Evolutionary conservation across 2,888 invertebrate genomes (phyloP).

Genomic region (Drosophila acutilabella): DNA sequence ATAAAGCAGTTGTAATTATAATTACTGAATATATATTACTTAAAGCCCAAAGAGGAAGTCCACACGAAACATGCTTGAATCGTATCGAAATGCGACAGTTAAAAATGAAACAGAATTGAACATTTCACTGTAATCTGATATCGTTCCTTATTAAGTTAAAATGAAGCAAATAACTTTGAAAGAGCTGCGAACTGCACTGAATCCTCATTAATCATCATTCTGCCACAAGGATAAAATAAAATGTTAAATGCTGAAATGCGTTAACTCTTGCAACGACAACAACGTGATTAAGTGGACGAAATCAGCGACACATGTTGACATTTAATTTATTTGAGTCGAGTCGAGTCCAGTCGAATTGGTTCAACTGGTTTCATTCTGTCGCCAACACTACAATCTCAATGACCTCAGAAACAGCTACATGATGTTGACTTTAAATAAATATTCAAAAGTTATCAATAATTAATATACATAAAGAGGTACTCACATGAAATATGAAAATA

Average conservation of each 20-base stretch:
- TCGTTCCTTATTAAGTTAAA: not conserved
- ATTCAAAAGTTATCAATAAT: slow-evolving; percentile 65
- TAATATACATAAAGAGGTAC: slow-evolving; percentile 10
- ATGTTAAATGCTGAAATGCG: slow-evolving; percentile 32
- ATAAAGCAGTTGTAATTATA: not conserved
- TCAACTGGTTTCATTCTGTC: slow-evolving; percentile 3
- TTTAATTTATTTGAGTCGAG: slow-evolving; percentile 68
- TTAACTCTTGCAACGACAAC: slow-evolving; percentile 42
- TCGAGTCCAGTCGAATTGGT: not conserved
- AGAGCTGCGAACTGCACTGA: slow-evolving; percentile 11
- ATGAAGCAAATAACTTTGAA: slow-evolving; percentile 4
- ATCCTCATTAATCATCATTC: slow-evolving; percentile 48
- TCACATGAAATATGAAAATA: slow-evolving; percentile 11
- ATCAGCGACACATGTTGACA: slow-evolving; percentile 64
- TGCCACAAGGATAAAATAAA: slow-evolving; percentile 23
- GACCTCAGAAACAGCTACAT: slow-evolving; percentile 18
- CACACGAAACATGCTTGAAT: no score
- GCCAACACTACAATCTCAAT: slow-evolving; percentile 17
- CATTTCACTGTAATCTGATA: not conserved
- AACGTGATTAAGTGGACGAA: slow-evolving; percentile 73
- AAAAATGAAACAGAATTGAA: not conserved
- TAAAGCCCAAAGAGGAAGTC: not conserved
- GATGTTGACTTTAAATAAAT: slow-evolving; percentile 68
- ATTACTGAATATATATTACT: not conserved
- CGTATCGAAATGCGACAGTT: not conserved